Evolutionary conservation across 2,797 vertebrate genomes (phyloP).

Genomic region (Coregonus ussuriensis): DNA sequence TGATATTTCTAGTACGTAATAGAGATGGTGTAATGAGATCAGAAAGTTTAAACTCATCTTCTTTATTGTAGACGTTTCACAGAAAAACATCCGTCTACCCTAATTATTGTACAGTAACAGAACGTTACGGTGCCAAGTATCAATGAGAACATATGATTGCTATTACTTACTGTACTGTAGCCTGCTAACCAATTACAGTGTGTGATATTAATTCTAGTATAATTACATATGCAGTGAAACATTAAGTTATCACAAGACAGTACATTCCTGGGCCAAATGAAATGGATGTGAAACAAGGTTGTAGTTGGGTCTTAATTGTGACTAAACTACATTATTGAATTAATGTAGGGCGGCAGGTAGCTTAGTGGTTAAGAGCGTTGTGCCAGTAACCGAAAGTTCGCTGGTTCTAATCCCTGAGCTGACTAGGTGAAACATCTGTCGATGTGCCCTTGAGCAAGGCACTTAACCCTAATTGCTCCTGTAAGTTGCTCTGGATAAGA

Average conservation of each 20-base stretch:
- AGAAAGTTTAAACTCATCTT: background rate
- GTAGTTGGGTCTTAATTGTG: slow-evolving; percentile 76
- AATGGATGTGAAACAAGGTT: slow-evolving; percentile 62
- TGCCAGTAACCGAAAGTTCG: too few species aligned
- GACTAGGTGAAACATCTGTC: too few species aligned
- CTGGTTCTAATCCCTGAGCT: too few species aligned
- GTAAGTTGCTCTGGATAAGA: too few species aligned
- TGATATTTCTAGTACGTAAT: background rate
- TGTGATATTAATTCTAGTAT: slow-evolving; percentile 70
- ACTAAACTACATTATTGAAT: slow-evolving; percentile 71
- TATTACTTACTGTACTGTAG: slow-evolving; percentile 48
- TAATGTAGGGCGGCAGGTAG: slow-evolving; percentile 21
- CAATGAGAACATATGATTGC: slow-evolving; percentile 32
- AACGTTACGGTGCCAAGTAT: slow-evolving; percentile 10
- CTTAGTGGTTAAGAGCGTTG: too few species aligned
- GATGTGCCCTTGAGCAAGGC: too few species aligned
- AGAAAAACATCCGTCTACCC: slow-evolving; percentile 24
- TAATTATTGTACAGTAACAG: slow-evolving; percentile 3
- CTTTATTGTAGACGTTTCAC: slow-evolving; percentile 15
- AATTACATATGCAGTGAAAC: slow-evolving; percentile 71
- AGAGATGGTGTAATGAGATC: slow-evolving; percentile 10
- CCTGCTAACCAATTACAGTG: slow-evolving; percentile 68
- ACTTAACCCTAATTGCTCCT: too few species aligned
- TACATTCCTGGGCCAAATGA: slow-evolving; percentile 61
- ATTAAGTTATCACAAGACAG: slow-evolving; percentile 23